A percentile compares a stretch with the other conserved stretches of the same genome.
phyloP scores from a whole-genome alignment of 2,888 invertebrate genomes.

The Aphodius granarius region DNA sequence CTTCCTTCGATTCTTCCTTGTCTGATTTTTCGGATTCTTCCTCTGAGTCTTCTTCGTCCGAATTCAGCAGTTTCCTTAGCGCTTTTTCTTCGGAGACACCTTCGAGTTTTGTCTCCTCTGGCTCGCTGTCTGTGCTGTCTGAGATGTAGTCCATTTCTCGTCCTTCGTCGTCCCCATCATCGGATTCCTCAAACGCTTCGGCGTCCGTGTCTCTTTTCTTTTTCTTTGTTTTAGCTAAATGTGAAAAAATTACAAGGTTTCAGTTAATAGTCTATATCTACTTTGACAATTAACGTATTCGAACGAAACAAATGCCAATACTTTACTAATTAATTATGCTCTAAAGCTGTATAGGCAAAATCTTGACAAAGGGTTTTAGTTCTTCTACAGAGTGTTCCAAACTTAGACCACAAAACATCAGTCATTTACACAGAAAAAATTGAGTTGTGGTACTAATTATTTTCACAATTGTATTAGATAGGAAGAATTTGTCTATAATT shows the following conservation, averaged over 20 bases:
- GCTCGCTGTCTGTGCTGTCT: conserved; percentile 73
- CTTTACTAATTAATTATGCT: too few relatives aligned
- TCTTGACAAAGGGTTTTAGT: too few relatives aligned
- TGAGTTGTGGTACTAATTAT: too few relatives aligned
- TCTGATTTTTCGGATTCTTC: conserved; percentile 79
- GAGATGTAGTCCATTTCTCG: conserved; percentile 92
- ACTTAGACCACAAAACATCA: too few relatives aligned
- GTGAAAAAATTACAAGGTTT: conserved; percentile 27
- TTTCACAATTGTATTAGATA: too few relatives aligned
- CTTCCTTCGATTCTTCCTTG: conserved; percentile 67
- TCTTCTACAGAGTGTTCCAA: too few relatives aligned
- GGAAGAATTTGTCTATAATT: too few relatives aligned
- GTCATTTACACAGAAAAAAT: too few relatives aligned
- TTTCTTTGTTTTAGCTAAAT: conserved; percentile 56
- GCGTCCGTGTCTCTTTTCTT: conserved; percentile 82
- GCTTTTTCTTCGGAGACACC: conserved; percentile 78
- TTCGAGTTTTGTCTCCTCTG: conserved; percentile 74
- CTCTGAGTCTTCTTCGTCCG: conserved; percentile 86
- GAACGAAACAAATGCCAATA: neutral
- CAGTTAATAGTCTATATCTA: conserved; percentile 34
- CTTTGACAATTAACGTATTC: neutral
- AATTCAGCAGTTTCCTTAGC: conserved; percentile 77
- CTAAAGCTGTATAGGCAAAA: too few relatives aligned
- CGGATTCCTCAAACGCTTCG: conserved; percentile 94
- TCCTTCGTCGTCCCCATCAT: conserved; percentile 96